Evolutionary conservation across 2,113 vertebrate genomes (phyloP).

Genomic region (Hoplias malabaricus): DNA sequence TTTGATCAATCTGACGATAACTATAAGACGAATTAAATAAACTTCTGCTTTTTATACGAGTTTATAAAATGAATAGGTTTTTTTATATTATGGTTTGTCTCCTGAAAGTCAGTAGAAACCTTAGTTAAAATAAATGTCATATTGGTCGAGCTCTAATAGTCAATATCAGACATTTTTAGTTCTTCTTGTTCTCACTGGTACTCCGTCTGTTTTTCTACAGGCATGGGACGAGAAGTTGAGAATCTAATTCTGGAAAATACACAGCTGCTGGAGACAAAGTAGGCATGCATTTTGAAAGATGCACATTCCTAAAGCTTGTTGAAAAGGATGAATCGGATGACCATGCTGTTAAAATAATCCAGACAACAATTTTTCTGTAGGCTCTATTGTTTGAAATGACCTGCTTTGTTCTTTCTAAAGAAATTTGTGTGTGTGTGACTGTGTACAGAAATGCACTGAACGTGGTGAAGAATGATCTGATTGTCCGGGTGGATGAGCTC

Average conservation of each 20-base stretch:
- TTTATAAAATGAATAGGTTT: no score
- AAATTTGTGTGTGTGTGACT: conserved; percentile 1
- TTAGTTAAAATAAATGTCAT: no score
- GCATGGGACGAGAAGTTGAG: conserved; percentile 98
- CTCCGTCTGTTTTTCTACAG: conserved; percentile 69
- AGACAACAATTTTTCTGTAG: background rate
- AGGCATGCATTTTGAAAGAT: background rate
- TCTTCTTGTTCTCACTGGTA: background rate
- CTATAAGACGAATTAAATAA: no score
- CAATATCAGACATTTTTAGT: background rate
- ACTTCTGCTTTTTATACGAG: no score
- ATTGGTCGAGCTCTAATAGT: background rate
- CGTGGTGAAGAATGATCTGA: conserved; percentile 97
- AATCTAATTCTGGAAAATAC: conserved; percentile 97
- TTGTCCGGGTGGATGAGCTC: conserved; percentile 92
- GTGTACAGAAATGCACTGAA: conserved; percentile 91
- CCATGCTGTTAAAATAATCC: background rate
- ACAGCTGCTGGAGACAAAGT: conserved; percentile 97
- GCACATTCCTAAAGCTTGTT: background rate
- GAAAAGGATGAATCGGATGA: background rate
- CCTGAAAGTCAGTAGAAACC: no score
- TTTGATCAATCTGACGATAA: no score
- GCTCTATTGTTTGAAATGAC: background rate
- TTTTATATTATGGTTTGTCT: no score
- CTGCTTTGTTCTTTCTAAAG: background rate